Base-by-base conservation (phyloP, 2,797 vertebrate species). In the Labroides dimidiatus region DNA sequence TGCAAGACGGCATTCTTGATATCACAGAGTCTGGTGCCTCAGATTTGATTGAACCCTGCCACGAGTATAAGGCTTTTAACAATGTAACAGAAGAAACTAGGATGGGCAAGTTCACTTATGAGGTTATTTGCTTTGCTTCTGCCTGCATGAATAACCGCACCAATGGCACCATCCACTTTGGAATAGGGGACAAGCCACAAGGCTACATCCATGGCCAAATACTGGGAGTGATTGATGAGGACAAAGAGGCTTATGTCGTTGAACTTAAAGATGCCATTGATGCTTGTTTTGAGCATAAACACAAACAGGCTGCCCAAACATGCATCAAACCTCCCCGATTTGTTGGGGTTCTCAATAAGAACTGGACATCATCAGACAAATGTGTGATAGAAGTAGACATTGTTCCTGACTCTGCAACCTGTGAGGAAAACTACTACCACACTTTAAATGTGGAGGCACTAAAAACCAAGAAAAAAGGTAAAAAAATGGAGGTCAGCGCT, bases 101-200 rank as follows among this genome's bases (percentile, higher is more conserved):
- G 75, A 66, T 92, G 47, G 13, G 1, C 2, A 93, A 91, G 61
- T 93, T 90, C 44, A 88, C 30, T 1, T 1, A 1, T 36, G 91
- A 92, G 30, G 82, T 89, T 0, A 77, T 92, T 63, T 56, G 81
- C 64, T 93, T 93, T 80, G 86, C 84, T 57, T 79, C 90, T 72
- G 92, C 91, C 54, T 93, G 92, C 47, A 92, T 93, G 91, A 93
- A 94, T 49, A 84, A 90, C n/a, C 78, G 89, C 41, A 93, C 93
- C 51, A 94, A 94, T 0, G 92, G 93, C 36, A 93, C 92, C 44
- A 92, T 94, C 72, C 92, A 94, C 80, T 93, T 94, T 87, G 93
- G 93, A 60, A 80, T 93, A 49, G 84, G 78, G 3, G 93, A 94
- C 48, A 14, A 23, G 4, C 90, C 78, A 48, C 1, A 77, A 0